Base-by-base conservation (phyloP, 2,888 invertebrate genomes). In the Geophilus truncorum region DNA sequence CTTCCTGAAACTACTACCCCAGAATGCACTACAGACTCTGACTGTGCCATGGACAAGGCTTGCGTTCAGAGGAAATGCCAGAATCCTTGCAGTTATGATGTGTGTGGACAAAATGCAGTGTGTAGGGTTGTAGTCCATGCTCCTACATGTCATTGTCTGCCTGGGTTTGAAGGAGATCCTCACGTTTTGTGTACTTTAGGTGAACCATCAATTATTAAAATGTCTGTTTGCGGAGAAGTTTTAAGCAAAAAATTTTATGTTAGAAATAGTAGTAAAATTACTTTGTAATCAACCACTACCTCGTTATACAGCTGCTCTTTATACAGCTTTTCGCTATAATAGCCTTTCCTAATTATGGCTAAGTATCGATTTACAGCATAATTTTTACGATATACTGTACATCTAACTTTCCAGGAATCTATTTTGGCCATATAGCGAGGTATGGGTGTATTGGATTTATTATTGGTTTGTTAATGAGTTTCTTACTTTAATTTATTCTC, bases 91-190 rank as follows among this genome's bases (percentile, higher is more conserved):
- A 36, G 18, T 70, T 80, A 18, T 70, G 80, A 80, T 82, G 90
- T 93, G 79, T 96, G 95, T 85, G 95, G 95, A 3, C 86, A 91
- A 0, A 94, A 94, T 85, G 93, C 95, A 10, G 92, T 93, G 86
- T 96, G 96, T 78, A 89, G 90, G 34, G 94, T 95, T 0, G 91
- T 92, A 1, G 94, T 93, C 85, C 95, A 96, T 85, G 89, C 94
- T 81, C 94, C 95, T 23, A 91, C 92, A 9, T 96, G 96, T 85
- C 91, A 92, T 62, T 96, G 96, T 84, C 88, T 91, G 34, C 90
- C 89, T 82, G 94, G 94, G 32, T 92, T 91, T 84, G 91, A 91
- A 83, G 95, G 95, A 7, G 93, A 95, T 90, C 94, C 95, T 18
- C 80, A 80, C 70, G 34, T 80, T 1, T n/a, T 70, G 12, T 80